Conservation (phyloP, 2,797 vertebrate species). For the Cryptoblepharus egeriae region DNA sequence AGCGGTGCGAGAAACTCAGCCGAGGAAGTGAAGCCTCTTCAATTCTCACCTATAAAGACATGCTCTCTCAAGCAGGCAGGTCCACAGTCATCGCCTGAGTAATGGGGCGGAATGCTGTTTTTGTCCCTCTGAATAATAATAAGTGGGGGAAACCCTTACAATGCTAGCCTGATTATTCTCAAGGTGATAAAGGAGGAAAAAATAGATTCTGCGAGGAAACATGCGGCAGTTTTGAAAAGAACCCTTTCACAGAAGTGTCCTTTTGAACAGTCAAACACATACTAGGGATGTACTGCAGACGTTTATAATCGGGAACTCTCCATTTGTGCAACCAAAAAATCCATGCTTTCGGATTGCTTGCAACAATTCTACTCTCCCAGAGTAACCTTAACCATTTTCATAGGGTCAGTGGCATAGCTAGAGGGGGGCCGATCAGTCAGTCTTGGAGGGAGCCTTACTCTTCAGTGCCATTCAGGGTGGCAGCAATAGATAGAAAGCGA, state of each 20-base stretch:
- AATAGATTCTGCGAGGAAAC: not conserved
- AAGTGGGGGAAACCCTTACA: not conserved
- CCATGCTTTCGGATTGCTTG: not conserved
- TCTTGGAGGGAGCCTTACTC: no score
- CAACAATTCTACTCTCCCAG: no score
- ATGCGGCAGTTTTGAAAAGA: not conserved
- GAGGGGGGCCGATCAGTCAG: no score
- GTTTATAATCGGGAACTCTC: not conserved
- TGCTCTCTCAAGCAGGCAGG: not conserved
- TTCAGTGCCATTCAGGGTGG: no score
- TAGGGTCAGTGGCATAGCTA: no score
- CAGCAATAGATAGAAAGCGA: no score
- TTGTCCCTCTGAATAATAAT: not conserved
- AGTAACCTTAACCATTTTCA: no score
- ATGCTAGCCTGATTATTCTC: not conserved
- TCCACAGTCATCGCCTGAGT: not conserved
- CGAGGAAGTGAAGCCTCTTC: not conserved
- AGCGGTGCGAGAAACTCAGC: not conserved
- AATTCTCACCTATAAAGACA: not conserved
- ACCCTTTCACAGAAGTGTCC: not conserved
- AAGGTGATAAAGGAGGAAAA: not conserved
- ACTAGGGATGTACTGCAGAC: not conserved
- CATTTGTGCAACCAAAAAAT: not conserved
- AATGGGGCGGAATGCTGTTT: not conserved
- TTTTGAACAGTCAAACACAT: not conserved